Percentiles rank a stretch among this genome's conserved stretches.
phyloP scores from a whole-genome alignment of 2,888 invertebrate species.

The Orthosia gothica region DNA sequence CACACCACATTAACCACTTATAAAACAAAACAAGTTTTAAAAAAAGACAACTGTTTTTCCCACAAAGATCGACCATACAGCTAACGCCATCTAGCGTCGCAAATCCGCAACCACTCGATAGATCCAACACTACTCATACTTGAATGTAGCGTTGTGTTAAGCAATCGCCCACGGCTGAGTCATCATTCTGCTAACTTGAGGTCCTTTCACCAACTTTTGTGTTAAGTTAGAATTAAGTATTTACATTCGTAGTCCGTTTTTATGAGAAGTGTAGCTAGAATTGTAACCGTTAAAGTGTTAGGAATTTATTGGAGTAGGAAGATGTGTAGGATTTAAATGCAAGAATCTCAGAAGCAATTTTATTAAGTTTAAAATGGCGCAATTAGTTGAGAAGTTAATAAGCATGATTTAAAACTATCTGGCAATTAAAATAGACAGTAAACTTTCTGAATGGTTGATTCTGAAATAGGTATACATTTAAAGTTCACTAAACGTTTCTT shows the following conservation, averaged over 20 bases:
- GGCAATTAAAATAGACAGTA: neutral
- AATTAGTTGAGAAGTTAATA: neutral
- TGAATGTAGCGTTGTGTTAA: conserved; percentile 54
- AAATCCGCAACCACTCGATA: conserved; percentile 30
- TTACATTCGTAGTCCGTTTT: conserved; percentile 39
- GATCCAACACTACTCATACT: conserved; percentile 31
- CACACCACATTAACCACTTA: neutral
- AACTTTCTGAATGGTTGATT: neutral
- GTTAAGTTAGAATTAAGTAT: conserved; percentile 49
- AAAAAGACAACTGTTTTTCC: conserved; percentile 18
- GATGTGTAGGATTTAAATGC: neutral
- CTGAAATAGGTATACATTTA: too few relatives aligned
- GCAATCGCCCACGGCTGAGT: conserved; percentile 65
- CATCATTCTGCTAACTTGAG: conserved; percentile 52
- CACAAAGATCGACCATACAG: conserved; percentile 2
- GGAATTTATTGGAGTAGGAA: neutral
- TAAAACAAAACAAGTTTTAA: neutral
- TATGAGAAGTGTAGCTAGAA: conserved; percentile 29
- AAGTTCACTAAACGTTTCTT: neutral
- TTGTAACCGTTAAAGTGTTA: conserved; percentile 6
- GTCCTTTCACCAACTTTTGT: conserved; percentile 65
- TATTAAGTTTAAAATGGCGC: neutral
- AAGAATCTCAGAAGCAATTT: neutral
- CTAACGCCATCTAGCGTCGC: conserved; percentile 47
- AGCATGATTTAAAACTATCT: conserved; percentile 5